These are phyloP conservation scores for Erythrolamprus reginae DNA, from an alignment of 2,113 vertebrate species.

Conservation along the genomic window DNA sequence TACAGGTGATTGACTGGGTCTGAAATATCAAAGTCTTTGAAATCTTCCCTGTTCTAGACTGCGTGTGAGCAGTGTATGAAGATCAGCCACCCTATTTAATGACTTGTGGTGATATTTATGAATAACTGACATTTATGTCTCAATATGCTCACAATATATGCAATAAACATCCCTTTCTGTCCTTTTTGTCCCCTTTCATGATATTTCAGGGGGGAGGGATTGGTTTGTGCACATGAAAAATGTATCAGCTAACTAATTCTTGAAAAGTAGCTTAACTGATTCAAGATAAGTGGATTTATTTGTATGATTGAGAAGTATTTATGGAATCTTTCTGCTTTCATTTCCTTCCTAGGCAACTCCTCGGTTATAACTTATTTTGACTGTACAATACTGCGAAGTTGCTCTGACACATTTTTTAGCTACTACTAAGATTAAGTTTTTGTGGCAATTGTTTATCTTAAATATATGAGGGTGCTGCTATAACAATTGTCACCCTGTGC, in stretches of 20 bases:
- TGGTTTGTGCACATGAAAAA: neutral
- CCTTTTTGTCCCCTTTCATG: neutral
- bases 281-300: neutral
- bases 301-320: neutral
- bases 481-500: neutral
- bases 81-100: neutral
- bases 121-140: neutral
- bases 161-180: neutral
- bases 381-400: neutral
- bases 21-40: neutral
- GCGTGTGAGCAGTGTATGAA: slow-evolving; percentile 2
- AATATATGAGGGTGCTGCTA: neutral
- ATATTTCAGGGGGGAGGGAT: neutral
- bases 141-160: neutral
- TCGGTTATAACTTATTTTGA: neutral
- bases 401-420: neutral
- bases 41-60: neutral
- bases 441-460: neutral
- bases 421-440: no score
- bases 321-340: neutral
- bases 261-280: neutral
- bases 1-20: slow-evolving; percentile 2
- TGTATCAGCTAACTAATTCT: neutral
- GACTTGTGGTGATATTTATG: neutral
- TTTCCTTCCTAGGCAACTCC: neutral